Conservation (phyloP, 1,140 invertebrate species). For the Orussus abietinus region DNA sequence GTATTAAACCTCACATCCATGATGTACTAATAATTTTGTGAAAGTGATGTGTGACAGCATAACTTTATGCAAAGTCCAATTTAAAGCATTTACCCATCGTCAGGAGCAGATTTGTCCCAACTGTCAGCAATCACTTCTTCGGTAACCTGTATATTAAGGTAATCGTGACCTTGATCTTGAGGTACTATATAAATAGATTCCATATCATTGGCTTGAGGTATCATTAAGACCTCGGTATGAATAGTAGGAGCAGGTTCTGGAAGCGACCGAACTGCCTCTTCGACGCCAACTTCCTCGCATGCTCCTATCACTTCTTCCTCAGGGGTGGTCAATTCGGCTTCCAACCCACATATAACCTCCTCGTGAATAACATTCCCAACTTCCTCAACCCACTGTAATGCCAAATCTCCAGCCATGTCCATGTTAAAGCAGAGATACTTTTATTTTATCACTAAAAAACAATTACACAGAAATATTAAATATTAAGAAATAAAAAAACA, state of each 20-base stretch:
- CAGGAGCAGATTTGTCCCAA: constrained; percentile 67
- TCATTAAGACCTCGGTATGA: constrained; percentile 43
- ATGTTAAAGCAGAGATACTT: constrained; percentile 25
- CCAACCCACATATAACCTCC: constrained; percentile 63
- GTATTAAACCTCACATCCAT: no score
- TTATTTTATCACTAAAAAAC: constrained; percentile 36
- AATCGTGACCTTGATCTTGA: constrained; percentile 52
- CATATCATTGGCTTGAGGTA: constrained; percentile 46
- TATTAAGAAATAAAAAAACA: constrained; percentile 3
- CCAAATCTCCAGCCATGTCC: constrained; percentile 49
- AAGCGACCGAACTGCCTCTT: constrained; percentile 52
- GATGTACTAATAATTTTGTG: no score
- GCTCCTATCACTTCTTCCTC: constrained; percentile 49
- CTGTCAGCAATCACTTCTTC: constrained; percentile 76
- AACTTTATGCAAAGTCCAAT: constrained; percentile 3
- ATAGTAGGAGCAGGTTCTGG: constrained; percentile 44
- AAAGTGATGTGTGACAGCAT: no score
- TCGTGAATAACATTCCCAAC: constrained; percentile 59
- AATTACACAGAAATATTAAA: constrained; percentile 3
- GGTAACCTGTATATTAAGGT: constrained; percentile 63
- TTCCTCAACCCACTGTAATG: constrained; percentile 56
- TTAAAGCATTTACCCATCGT: constrained; percentile 59
- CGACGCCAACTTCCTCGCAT: constrained; percentile 51
- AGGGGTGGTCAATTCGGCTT: constrained; percentile 43
- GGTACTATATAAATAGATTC: constrained; percentile 49